Conservation (phyloP, 2,888 invertebrate genomes). For the Pachycephus smyrnensis region DNA sequence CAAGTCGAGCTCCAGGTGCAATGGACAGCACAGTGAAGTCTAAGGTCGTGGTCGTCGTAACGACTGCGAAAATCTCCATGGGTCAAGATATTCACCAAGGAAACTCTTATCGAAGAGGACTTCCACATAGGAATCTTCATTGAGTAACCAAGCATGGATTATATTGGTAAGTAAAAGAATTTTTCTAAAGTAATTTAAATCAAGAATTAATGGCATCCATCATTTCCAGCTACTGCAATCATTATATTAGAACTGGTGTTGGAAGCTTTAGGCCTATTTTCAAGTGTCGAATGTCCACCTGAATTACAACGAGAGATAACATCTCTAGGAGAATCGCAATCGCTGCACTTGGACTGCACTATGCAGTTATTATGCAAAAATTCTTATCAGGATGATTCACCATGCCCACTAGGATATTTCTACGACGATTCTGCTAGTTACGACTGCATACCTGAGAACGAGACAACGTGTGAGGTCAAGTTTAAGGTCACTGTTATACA, state of each 20-base stretch:
- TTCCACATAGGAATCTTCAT: not conserved
- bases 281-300: conserved; percentile 26
- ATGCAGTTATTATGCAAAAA: conserved; percentile 20
- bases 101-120: not conserved
- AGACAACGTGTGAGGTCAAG: conserved; percentile 22
- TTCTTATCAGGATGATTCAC: conserved; percentile 5
- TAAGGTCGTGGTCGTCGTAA: not conserved
- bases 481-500: conserved; percentile 9
- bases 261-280: conserved; percentile 15
- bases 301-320: conserved; percentile 12
- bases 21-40: conserved; percentile 22
- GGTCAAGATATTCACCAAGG: not conserved
- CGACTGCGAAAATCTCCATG: not conserved
- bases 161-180: not conserved
- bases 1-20: conserved; percentile 17
- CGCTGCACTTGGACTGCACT: conserved; percentile 20
- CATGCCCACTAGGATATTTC: conserved; percentile 16
- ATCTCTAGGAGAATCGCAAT: conserved; percentile 12
- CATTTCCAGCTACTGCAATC: not conserved
- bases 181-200: not conserved
- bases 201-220: not conserved
- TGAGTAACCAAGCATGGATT: not conserved
- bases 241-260: not conserved
- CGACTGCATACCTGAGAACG: conserved; percentile 16
- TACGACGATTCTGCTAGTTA: conserved; percentile 19